These are phyloP conservation scores for Heterodera filipjevi DNA, from an alignment of 2,888 invertebrate genomes.

Conservation along the genomic window DNA sequence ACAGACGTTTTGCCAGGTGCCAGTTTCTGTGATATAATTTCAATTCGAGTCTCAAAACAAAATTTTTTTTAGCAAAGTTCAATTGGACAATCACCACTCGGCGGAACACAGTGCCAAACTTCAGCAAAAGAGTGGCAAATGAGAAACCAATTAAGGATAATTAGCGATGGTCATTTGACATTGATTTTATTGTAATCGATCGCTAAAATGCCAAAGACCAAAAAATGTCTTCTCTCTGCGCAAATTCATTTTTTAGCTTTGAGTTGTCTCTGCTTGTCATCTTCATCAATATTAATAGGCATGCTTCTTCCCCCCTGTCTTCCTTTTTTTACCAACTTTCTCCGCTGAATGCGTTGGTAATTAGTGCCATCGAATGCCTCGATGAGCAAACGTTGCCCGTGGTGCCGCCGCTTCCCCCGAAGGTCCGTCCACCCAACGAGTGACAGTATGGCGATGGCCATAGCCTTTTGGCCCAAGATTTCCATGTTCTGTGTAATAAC, in stretches of 20 bases:
- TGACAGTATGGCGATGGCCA: background rate
- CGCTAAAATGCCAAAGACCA: background rate
- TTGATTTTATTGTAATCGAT: background rate
- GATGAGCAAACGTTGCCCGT: background rate
- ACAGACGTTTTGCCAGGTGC: background rate
- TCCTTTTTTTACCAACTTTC: background rate
- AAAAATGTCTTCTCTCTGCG: background rate
- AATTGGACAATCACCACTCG: background rate
- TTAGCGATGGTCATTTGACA: background rate
- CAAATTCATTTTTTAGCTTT: background rate
- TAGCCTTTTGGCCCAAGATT: background rate
- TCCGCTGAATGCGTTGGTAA: background rate
- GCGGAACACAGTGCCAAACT: constrained; percentile 3
- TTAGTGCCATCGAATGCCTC: background rate
- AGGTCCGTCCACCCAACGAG: background rate
- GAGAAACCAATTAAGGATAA: background rate
- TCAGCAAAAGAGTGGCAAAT: background rate
- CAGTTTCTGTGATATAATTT: background rate
- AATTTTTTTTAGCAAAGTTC: background rate
- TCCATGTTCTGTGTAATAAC: background rate
- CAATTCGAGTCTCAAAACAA: background rate
- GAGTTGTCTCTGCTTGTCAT: background rate
- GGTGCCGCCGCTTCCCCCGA: background rate
- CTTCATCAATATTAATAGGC: background rate
- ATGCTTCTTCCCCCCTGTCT: background rate